A percentile compares a stretch with the other conserved stretches of the same genome.
Evolutionary conservation across 2,797 vertebrate genomes (phyloP).

Genomic region (Pseudochromis fuscus): DNA sequence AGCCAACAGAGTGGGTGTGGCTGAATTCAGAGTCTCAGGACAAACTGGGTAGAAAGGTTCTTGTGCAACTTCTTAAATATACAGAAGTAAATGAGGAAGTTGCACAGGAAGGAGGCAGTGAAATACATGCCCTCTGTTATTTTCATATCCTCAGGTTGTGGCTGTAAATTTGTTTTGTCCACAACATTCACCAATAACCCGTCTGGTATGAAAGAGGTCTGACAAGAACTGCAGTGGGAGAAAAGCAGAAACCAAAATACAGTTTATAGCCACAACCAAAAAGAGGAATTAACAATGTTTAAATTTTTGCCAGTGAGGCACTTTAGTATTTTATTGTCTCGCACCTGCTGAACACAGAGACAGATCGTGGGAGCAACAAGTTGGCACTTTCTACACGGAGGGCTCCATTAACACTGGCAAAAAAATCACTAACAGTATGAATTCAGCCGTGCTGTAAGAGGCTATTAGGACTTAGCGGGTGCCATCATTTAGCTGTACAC

Average conservation of each 20-base stretch:
- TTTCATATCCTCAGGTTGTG: conserved; percentile 66
- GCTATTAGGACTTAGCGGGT: background rate
- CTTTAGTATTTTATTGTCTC: background rate
- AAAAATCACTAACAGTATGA: conserved; percentile 7
- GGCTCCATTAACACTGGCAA: conserved; percentile 9
- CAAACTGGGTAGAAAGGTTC: conserved; percentile 18
- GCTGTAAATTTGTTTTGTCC: conserved; percentile 16
- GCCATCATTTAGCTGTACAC: conserved; percentile 6
- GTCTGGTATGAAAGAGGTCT: background rate
- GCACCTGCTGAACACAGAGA: conserved; percentile 11
- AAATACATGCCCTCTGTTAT: conserved; percentile 48
- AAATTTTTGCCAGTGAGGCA: background rate
- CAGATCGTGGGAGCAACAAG: background rate
- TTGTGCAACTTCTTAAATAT: conserved; percentile 17
- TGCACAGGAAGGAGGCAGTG: conserved; percentile 43
- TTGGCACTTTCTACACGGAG: background rate
- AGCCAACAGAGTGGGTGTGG: background rate
- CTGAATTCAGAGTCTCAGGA: conserved; percentile 11
- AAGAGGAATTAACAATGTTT: conserved; percentile 11
- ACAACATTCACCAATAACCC: background rate
- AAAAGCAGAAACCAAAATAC: background rate
- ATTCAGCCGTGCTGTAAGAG: background rate
- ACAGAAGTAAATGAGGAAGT: conserved; percentile 59
- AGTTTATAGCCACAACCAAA: background rate
- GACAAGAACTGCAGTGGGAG: background rate